These are phyloP conservation scores for Sogatella furcifera DNA, from an alignment of 1,140 invertebrate genomes.

Conservation along the genomic window DNA sequence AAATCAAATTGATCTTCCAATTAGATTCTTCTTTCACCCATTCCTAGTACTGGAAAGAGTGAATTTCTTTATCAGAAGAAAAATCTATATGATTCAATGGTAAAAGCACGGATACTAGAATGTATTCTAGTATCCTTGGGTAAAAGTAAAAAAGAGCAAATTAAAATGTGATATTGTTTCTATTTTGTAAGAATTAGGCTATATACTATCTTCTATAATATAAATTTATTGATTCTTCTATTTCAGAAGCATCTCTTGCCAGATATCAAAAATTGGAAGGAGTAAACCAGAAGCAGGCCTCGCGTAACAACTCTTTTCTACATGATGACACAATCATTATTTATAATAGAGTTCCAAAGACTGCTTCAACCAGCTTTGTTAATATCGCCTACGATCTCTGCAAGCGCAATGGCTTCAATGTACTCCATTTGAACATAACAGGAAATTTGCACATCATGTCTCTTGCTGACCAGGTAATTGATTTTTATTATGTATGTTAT, in stretches of 20 bases:
- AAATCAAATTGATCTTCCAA: no score
- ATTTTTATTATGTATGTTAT: not conserved
- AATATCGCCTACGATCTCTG: conserved; percentile 95
- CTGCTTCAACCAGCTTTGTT: conserved; percentile 96
- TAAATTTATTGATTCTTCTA: no score
- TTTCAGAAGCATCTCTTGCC: conserved; percentile 17
- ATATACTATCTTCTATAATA: no score
- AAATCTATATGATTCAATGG: not conserved
- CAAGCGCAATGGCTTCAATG: conserved; percentile 81
- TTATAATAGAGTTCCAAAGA: conserved; percentile 96
- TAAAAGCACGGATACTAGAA: no score
- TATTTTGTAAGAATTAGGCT: no score
- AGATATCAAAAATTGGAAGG: conserved; percentile 11
- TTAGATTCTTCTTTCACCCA: not conserved
- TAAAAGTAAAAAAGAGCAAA: no score
- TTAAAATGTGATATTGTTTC: no score
- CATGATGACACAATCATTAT: conserved; percentile 64
- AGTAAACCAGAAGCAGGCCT: not conserved
- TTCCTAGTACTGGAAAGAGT: not conserved
- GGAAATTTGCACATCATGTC: conserved; percentile 91
- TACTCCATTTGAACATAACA: conserved; percentile 94
- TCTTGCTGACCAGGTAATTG: conserved; percentile 71
- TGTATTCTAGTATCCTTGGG: no score
- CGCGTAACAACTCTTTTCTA: not conserved
- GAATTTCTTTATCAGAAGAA: no score